Base-by-base conservation (phyloP, 2,888 invertebrate genomes). In the Calliopum simillimum region DNA sequence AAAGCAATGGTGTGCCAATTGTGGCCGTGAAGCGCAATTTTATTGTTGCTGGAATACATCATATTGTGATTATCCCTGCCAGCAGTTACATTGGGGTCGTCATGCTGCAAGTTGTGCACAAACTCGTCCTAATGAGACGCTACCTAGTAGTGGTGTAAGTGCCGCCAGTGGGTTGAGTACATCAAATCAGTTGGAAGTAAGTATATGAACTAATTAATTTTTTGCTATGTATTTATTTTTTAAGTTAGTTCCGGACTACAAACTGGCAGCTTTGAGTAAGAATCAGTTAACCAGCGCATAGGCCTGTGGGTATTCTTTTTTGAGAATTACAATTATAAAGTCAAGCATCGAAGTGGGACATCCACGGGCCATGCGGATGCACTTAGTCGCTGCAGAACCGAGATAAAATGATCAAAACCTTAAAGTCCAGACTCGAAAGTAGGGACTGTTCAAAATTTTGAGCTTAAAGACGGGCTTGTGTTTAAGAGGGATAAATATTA, bases 11-110 rank as follows among this genome's bases (percentile, higher is more conserved):
- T 98, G 98, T 85, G 92, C 94, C 0, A 90, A 91, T 82, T 98
- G 98, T 86, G 90, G 90, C 51, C 93, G 93, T 76, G 97, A 97
- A 85, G 95, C 97, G 0, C 91, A 93, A 78, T 95, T 95, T 85
- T 96, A 96, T 86, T 98, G 98, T 82, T 98, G 98, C 82, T 98
- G 97, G 97, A 97, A 97, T 87, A 97, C 97, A 0, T 92, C 95
- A 66, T 98, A 98, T 86, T 98, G 97, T 86, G 94, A 94, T 87
- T 93, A 93, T 83, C 89, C 91, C 2, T 97, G 97, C 80, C 97
- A 97, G 86, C 91, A 93, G 80, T 88, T 91, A 76, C 96, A 97
- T 85, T 97, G 97, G 97, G 86, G 91, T 1, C 87, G 89, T 11
- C 97, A 97, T 85, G 91, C 84, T 3, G 33, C 72, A 3, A 71